Conservation (phyloP, 1,140 invertebrate genomes). For the Rhopalosiphum maidis region DNA sequence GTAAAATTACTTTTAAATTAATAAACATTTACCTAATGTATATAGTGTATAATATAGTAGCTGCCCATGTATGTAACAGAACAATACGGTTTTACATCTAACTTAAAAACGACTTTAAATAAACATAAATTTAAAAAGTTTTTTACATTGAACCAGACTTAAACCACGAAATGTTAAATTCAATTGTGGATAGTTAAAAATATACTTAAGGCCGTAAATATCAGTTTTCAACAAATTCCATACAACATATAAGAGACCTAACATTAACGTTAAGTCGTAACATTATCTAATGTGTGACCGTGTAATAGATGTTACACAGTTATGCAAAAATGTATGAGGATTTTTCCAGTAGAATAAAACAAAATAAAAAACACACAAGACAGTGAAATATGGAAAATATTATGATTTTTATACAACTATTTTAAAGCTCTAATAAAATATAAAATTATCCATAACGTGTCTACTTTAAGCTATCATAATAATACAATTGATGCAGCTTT, state of each 20-base stretch:
- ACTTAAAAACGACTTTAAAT: not conserved
- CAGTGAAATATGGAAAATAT: not conserved
- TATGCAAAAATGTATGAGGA: not conserved
- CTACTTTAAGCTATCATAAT: not conserved
- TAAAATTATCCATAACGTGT: not conserved
- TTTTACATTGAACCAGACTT: not conserved
- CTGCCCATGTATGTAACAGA: not conserved
- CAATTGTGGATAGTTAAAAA: not conserved
- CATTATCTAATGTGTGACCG: not conserved
- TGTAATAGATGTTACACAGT: not conserved
- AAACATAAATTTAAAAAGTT: not conserved
- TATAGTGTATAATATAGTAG: not conserved
- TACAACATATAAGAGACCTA: not conserved
- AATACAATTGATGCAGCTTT: too few relatives aligned
- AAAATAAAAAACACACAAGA: not conserved
- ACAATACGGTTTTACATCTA: not conserved
- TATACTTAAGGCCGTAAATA: not conserved
- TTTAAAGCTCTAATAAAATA: constrained; percentile 11
- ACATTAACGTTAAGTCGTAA: not conserved
- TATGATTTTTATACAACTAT: not conserved
- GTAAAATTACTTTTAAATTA: not conserved
- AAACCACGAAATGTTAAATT: not conserved
- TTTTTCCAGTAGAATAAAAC: not conserved
- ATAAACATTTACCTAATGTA: not conserved
- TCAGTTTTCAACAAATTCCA: not conserved